Evolutionary conservation across 2,888 invertebrate genomes (phyloP), one percentile per base, ranked within the genome.

Genomic region (Hirtodrosophila trivittata): DNA sequence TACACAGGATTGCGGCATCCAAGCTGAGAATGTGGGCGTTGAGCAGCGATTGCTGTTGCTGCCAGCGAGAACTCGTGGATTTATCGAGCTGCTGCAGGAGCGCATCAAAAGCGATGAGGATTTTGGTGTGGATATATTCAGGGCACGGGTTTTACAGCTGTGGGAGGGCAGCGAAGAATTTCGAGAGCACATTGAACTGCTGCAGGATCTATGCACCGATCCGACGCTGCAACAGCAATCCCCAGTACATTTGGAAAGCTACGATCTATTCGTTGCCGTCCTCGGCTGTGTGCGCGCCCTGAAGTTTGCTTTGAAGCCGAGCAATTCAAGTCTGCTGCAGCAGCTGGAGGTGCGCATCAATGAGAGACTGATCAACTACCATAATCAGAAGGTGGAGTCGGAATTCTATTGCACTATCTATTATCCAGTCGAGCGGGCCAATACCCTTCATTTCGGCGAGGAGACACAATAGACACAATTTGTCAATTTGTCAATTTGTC

Each of bases 381-480:
- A 90, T 42, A 85, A 71, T 41, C 71, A 70, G 5, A 78, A 82
- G 47, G 75, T 87, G 54, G 88, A 88, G 30, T 87, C 88, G 1
- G 87, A 90, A 63, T 87, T 89, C 56, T 87, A 80, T 49, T 90
- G 88, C 43, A 88, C 87, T 10, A 86, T 90, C 5, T 90, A 86
- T 42, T 86, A 88, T 67, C 90, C 89, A 0, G 86, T 90, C 3
- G 64, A 81, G 46, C 77, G 89, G 13, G 70, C 56, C 1, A 67
- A 72, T 58, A 1, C 38, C 3, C 21, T 55, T 0, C 46, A 41
- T 1, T n/a, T 66, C 0, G 16, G 13, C 37, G 33, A 55, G 2
- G 21, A 54, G n/a, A 30, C 13, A 60, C 1, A 3, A 14, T 9
- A 1, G 37, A 18, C 37, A 5, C 28, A 51, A 47, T 32, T 13